A percentile compares a stretch with the other conserved stretches of the same genome.
These are phyloP conservation scores for Clupea harengus DNA, from an alignment of 2,113 vertebrate genomes.

Conservation along the genomic window DNA sequence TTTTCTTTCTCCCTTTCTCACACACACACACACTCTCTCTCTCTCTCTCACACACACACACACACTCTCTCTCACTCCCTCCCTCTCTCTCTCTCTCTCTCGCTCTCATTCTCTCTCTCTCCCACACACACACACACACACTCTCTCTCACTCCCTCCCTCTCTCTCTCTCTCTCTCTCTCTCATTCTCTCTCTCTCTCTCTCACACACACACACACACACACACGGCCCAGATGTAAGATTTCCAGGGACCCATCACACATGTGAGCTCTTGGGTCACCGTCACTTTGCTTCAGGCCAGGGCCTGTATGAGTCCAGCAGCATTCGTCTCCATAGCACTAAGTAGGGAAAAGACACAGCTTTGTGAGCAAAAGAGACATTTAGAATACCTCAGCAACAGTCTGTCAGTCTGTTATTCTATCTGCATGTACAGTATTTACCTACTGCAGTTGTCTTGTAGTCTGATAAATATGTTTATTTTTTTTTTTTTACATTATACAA, in stretches of 20 bases:
- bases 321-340: background rate
- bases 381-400: background rate
- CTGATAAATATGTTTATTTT: background rate
- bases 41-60: no score
- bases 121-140: no score
- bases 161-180: no score
- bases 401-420: background rate
- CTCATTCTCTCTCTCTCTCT: background rate
- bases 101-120: no score
- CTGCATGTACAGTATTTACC: background rate
- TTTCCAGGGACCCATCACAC: constrained; percentile 39
- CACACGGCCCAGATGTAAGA: constrained; percentile 48
- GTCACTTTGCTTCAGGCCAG: constrained; percentile 1
- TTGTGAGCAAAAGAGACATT: background rate
- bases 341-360: background rate
- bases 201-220: background rate
- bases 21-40: background rate
- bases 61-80: no score
- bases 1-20: constrained; percentile 36
- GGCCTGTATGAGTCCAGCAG: background rate
- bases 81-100: no score
- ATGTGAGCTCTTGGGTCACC: constrained; percentile 4
- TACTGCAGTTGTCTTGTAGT: background rate
- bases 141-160: no score
- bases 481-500: background rate